Evolutionary conservation across 2,797 vertebrate species (phyloP).

Genomic region (Mormyrus proboscirostris): DNA sequence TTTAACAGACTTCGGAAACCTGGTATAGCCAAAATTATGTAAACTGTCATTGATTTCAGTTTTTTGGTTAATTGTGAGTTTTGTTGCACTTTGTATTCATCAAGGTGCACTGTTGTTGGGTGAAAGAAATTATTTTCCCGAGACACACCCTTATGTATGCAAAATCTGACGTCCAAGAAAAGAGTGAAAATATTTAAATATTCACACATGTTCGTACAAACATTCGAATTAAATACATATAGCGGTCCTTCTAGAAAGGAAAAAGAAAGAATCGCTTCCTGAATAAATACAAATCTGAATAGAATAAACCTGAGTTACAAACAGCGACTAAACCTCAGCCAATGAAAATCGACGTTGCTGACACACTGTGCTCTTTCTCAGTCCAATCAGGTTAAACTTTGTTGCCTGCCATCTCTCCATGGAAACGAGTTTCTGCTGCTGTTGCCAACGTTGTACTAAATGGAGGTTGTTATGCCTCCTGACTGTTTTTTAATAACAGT

Average conservation of each 20-base stretch:
- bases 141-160: background rate
- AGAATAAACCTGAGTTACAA: background rate
- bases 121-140: background rate
- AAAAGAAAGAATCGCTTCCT: background rate
- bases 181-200: background rate
- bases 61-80: background rate
- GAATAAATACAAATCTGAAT: background rate
- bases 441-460: background rate
- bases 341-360: constrained; percentile 11
- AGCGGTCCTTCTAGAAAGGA: background rate
- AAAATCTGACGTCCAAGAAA: background rate
- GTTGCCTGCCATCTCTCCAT: constrained; percentile 16
- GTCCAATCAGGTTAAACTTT: constrained; percentile 17
- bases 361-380: background rate
- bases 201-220: background rate
- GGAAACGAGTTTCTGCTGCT: constrained; percentile 6
- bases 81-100: background rate
- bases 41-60: background rate
- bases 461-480: background rate
- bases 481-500: background rate
- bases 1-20: background rate
- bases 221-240: background rate
- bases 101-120: background rate
- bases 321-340: background rate
- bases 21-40: background rate